Base-by-base conservation (phyloP, 1,140 invertebrate species). In the Drosophila triauraria region DNA sequence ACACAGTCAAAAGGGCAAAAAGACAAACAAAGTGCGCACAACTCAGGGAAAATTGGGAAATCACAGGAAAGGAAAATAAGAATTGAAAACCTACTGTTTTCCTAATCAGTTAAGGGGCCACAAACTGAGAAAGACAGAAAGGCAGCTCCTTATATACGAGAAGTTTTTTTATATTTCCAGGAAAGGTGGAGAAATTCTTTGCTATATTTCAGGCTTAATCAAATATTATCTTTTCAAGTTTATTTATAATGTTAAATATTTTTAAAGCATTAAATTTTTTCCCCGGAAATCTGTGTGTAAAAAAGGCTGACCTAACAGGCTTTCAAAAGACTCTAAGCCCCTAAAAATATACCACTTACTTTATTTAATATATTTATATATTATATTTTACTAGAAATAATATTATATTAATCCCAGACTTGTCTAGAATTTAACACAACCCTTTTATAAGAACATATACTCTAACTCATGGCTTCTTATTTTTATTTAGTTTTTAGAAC, bases 11-110 rank as follows among this genome's bases (percentile, higher is more conserved):
- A 40, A 50, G 44, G 54, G 30, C 46, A 72, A 43, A 56, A 43
- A 70, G 72, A 76, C 71, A 84, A 71, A 84, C 54, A 88, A 84
- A 62, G 69, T 90, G 84, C 77, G 58, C 46, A 50, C 15, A 87
- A 83, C 67, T 50, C 7, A 88, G 57, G 23, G 15, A 62, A 35
- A 69, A 54, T 25, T 54, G 43, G n/a, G 47, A 48, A 72, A 7
- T 38, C 27, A 43, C 5, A 69, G 10, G 9, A 54, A 61, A 56
- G n/a, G 4, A 25, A 75, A 74, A 25, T 25, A 40, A 43, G 7
- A 13, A 51, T 38, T 43, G 2, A 51, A 61, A 54, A 46, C 23
- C 32, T 71, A 42, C 13, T 12, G 17, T 32, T 51, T 32, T 40
- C 40, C 43, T 43, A 40, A 51, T 2, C 43, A 47, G 9, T 38